Percentiles rank a stretch among this genome's conserved stretches.
Evolutionary conservation across 2,888 invertebrate species (phyloP).

Genomic region (Lasius fuliginosus): DNA sequence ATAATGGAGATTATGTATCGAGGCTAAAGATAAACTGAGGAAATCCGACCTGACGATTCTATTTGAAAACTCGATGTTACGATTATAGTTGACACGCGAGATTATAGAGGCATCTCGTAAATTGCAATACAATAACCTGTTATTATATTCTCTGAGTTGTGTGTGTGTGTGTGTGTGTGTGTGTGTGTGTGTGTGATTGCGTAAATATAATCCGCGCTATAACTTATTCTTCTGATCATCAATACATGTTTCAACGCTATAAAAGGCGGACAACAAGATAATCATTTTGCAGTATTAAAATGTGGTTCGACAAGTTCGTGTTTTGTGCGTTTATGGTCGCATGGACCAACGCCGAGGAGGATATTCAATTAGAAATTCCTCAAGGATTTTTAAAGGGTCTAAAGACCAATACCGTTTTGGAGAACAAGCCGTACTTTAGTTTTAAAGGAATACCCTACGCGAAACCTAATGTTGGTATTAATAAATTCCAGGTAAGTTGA

Average conservation of each 20-base stretch:
- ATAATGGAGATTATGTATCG: slow-evolving; percentile 50
- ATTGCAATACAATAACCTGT: slow-evolving; percentile 48
- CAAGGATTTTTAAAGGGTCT: slow-evolving; percentile 81
- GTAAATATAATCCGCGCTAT: slow-evolving; percentile 56
- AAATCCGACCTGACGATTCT: slow-evolving; percentile 60
- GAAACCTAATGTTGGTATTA: slow-evolving; percentile 77
- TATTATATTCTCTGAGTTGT: slow-evolving; percentile 35
- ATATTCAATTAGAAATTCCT: slow-evolving; percentile 78
- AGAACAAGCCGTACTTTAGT: slow-evolving; percentile 78
- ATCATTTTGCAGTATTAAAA: slow-evolving; percentile 59
- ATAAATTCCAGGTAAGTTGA: slow-evolving; percentile 80
- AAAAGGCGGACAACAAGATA: slow-evolving; percentile 39
- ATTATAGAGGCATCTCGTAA: slow-evolving; percentile 40
- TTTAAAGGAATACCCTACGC: slow-evolving; percentile 84
- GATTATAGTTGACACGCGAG: slow-evolving; percentile 49
- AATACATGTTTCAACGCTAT: slow-evolving; percentile 39
- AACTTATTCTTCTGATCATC: slow-evolving; percentile 11
- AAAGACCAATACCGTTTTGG: slow-evolving; percentile 74
- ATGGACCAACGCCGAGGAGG: slow-evolving; percentile 72
- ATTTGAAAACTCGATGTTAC: slow-evolving; percentile 48
- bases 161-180: too few relatives aligned
- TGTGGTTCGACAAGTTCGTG: slow-evolving; percentile 74
- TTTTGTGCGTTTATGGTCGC: slow-evolving; percentile 65
- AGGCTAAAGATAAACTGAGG: slow-evolving; percentile 61
- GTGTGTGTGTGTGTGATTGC: slow-evolving; percentile 24